Conservation (phyloP, 2,888 invertebrate genomes). For the Neoscelio sp. region DNA sequence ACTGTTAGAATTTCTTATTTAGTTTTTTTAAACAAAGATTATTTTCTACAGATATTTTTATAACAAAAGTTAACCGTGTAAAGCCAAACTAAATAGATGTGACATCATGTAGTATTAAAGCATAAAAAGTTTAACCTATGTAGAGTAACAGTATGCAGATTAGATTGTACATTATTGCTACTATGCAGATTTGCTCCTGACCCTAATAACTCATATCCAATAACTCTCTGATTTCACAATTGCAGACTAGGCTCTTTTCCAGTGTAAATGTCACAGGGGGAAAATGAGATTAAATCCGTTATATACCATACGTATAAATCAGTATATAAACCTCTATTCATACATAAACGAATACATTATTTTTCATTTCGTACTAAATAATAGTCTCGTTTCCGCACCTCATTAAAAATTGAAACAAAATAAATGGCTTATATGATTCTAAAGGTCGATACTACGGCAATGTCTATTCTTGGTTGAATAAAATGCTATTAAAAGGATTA, state of each 20-base stretch:
- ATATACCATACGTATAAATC: too few species aligned
- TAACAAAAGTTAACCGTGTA: conserved; percentile 45
- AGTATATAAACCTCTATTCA: too few species aligned
- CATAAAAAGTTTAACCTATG: conserved; percentile 20
- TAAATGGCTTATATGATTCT: conserved; percentile 1
- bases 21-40: too few species aligned
- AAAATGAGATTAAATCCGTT: conserved; percentile 7
- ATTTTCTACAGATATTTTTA: conserved; percentile 12
- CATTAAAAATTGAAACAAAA: conserved; percentile 7
- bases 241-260: conserved; percentile 2
- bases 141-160: background rate
- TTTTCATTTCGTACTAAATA: too few species aligned
- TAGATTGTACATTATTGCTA: conserved; percentile 37
- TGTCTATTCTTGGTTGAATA: conserved; percentile 4
- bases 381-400: too few species aligned
- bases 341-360: too few species aligned
- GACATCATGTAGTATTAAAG: conserved; percentile 21
- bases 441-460: conserved; percentile 27
- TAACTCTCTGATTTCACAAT: conserved; percentile 52
- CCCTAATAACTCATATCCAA: conserved; percentile 56
- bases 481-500: conserved; percentile 25
- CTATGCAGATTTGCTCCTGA: conserved; percentile 55
- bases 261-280: too few species aligned
- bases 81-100: conserved; percentile 42
- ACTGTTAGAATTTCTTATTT: too few species aligned